Conservation (phyloP, 35 echinoderm and acorn worm genomes). For the Anneissia japonica region DNA sequence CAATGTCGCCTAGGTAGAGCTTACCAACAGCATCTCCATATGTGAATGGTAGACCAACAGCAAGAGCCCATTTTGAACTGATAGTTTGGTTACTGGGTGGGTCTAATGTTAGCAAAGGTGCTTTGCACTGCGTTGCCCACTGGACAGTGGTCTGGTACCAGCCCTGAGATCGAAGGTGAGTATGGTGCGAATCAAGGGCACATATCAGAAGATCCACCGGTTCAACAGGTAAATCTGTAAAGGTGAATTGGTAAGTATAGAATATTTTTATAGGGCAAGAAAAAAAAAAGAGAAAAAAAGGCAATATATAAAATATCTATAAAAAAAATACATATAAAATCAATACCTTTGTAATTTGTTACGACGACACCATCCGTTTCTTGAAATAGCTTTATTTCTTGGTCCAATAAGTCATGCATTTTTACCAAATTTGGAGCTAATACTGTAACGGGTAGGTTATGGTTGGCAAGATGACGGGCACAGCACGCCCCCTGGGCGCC, state of each 20-base stretch:
- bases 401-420: conserved; percentile 47
- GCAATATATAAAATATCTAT: background rate
- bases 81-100: conserved; percentile 42
- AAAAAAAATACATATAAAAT: background rate
- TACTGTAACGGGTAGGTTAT: conserved; percentile 57
- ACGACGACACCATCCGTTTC: conserved; percentile 62
- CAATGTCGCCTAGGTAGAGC: conserved; percentile 58
- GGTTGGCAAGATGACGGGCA: conserved; percentile 74
- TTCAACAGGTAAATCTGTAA: background rate
- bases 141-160: conserved; percentile 42
- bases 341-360: conserved; percentile 42
- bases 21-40: conserved; percentile 33
- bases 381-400: conserved; percentile 64
- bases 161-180: conserved; percentile 27
- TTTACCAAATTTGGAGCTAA: conserved; percentile 61
- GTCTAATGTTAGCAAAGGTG: conserved; percentile 40
- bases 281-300: no score
- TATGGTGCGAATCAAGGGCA: conserved; percentile 54
- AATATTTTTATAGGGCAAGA: background rate
- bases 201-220: conserved; percentile 44
- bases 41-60: conserved; percentile 39
- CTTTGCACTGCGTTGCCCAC: conserved; percentile 35
- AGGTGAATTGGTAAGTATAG: background rate
- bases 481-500: conserved; percentile 92
- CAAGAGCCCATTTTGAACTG: conserved; percentile 22